phyloP scores from a whole-genome alignment of 2,888 invertebrate genomes.

The Leucozona laternaria region DNA sequence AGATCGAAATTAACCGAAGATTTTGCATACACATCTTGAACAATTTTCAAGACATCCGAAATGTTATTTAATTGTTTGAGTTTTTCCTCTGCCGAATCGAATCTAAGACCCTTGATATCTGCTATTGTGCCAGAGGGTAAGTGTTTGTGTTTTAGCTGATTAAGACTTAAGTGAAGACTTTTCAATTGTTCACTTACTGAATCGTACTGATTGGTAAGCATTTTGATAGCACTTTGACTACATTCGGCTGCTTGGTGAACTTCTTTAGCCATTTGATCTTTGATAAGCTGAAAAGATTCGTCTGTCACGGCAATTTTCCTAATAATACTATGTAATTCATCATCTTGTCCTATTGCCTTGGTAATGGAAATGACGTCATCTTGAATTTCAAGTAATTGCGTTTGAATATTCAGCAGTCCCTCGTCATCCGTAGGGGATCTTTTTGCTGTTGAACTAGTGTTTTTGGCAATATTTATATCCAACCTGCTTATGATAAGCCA shows the following conservation, averaged over 20 bases:
- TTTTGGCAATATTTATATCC: not conserved
- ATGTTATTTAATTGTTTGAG: not conserved
- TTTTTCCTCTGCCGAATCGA: not conserved
- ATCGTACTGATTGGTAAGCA: conserved; percentile 1
- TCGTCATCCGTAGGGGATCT: not conserved
- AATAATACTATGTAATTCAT: not conserved
- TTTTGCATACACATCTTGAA: not conserved
- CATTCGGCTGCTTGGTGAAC: not conserved
- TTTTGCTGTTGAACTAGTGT: not conserved
- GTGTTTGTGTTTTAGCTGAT: not conserved
- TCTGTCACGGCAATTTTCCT: not conserved
- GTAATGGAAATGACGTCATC: conserved; percentile 18
- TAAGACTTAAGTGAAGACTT: not conserved
- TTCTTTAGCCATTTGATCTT: not conserved
- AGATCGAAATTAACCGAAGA: not conserved
- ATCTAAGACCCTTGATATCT: not conserved
- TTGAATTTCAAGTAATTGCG: conserved; percentile 17
- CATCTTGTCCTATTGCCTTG: not conserved
- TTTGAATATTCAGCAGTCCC: not conserved
- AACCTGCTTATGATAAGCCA: not conserved
- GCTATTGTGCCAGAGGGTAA: not conserved
- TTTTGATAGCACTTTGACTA: not conserved
- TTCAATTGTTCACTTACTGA: not conserved
- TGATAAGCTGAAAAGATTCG: not conserved
- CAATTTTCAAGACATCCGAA: not conserved